phyloP scores from a whole-genome alignment of 2,888 invertebrate species.

The Dynastes grantii region DNA sequence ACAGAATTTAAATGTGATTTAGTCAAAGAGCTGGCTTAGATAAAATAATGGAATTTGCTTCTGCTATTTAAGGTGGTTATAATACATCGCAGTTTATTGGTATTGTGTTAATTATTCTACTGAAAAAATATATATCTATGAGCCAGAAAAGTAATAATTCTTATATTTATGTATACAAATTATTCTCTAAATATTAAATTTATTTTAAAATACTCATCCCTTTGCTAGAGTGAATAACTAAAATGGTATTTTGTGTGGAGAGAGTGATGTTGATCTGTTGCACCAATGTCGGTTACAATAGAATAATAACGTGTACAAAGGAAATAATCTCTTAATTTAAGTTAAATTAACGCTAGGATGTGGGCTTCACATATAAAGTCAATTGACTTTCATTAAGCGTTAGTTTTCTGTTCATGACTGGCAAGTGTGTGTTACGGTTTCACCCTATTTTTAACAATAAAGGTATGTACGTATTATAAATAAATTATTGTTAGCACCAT shows the following conservation, averaged over 20 bases:
- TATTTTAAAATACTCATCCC: constrained; percentile 16
- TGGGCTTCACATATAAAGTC: constrained; percentile 71
- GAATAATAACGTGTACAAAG: constrained; percentile 71
- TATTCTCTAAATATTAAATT: too few species aligned
- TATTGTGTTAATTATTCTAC: too few species aligned
- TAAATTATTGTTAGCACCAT: background rate
- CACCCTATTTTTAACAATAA: constrained; percentile 29
- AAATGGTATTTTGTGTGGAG: constrained; percentile 54
- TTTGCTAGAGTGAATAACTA: constrained; percentile 50
- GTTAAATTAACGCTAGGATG: constrained; percentile 70
- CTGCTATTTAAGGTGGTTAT: background rate
- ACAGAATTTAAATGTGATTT: background rate
- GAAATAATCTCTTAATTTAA: constrained; percentile 73
- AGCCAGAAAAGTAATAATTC: too few species aligned
- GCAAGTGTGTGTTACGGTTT: constrained; percentile 59
- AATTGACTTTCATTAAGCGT: constrained; percentile 69
- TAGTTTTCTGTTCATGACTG: constrained; percentile 63
- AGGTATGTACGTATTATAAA: constrained; percentile 45
- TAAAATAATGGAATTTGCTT: background rate
- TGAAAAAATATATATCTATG: too few species aligned
- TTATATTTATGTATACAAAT: too few species aligned
- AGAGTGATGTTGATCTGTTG: constrained; percentile 51
- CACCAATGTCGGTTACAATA: constrained; percentile 64
- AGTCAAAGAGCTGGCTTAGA: background rate
- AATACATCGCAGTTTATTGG: background rate